Evolutionary conservation across 2,797 vertebrate genomes (phyloP).

Genomic region (Sarcophilus harrisii): DNA sequence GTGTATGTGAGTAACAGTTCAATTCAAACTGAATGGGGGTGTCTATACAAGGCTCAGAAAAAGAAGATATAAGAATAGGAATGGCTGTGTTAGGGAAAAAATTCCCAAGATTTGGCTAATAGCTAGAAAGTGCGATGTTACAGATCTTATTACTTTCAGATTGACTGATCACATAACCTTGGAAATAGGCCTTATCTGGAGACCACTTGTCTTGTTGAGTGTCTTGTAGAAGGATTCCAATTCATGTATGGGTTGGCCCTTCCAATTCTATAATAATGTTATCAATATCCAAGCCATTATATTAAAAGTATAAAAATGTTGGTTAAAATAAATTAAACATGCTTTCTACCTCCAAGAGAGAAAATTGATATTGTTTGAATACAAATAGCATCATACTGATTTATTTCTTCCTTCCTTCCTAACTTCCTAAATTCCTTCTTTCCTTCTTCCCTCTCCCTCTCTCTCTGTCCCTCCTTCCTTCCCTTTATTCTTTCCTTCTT

Average conservation of each 20-base stretch:
- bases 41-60: neutral
- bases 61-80: neutral
- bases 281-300: neutral
- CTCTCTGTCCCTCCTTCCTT: no score
- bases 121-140: neutral
- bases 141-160: neutral
- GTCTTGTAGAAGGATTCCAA: neutral
- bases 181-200: neutral
- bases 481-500: no score
- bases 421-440: no score
- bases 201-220: neutral
- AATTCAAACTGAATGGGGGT: neutral
- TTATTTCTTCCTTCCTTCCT: no score
- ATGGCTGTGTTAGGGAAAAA: neutral
- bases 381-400: no score
- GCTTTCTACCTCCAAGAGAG: neutral
- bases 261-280: neutral
- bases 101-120: neutral
- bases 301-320: neutral
- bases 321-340: neutral
- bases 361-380: neutral
- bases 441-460: no score
- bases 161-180: neutral
- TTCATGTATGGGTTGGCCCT: neutral
- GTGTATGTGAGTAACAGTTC: neutral